Conservation (phyloP, 2,888 invertebrate genomes). For the Ophion ventricosus region DNA sequence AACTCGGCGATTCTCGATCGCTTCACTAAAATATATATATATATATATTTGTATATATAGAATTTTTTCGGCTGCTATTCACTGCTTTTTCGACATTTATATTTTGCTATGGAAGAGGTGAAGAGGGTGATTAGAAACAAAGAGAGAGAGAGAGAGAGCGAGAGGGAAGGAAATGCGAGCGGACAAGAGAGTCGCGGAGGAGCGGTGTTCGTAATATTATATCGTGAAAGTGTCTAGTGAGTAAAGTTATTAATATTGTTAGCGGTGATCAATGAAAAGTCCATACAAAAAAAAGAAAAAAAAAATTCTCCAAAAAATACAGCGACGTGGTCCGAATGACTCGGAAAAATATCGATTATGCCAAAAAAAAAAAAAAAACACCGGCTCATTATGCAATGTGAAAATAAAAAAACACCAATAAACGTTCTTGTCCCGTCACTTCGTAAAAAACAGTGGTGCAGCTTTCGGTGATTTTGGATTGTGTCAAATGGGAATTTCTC, state of each 20-base stretch:
- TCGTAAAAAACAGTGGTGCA: conserved; percentile 5
- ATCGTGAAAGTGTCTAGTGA: conserved; percentile 47
- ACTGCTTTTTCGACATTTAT: conserved; percentile 52
- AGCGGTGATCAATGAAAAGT: conserved; percentile 54
- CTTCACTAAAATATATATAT: conserved; percentile 49
- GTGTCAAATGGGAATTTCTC: background rate
- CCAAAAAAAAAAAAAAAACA: conserved; percentile 27
- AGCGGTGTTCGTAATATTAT: conserved; percentile 63
- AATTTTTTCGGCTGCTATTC: conserved; percentile 55
- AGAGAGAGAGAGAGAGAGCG: conserved; percentile 30
- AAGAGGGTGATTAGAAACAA: conserved; percentile 49
- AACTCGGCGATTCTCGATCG: conserved; percentile 60
- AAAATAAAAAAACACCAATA: background rate
- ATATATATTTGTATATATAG: conserved; percentile 11
- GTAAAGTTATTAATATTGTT: conserved; percentile 32
- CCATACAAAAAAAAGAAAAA: conserved; percentile 6
- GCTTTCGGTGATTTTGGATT: background rate
- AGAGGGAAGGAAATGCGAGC: conserved; percentile 18
- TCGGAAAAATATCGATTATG: conserved; percentile 22
- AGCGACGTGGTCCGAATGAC: background rate
- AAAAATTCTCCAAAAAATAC: conserved; percentile 13
- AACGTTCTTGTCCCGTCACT: background rate
- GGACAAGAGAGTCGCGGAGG: conserved; percentile 63
- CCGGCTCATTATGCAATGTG: background rate
- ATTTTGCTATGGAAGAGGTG: conserved; percentile 50